A percentile compares a stretch with the other conserved stretches of the same genome.
phyloP scores from a whole-genome alignment of 2,888 invertebrate genomes.

The Plagodis pulveraria region DNA sequence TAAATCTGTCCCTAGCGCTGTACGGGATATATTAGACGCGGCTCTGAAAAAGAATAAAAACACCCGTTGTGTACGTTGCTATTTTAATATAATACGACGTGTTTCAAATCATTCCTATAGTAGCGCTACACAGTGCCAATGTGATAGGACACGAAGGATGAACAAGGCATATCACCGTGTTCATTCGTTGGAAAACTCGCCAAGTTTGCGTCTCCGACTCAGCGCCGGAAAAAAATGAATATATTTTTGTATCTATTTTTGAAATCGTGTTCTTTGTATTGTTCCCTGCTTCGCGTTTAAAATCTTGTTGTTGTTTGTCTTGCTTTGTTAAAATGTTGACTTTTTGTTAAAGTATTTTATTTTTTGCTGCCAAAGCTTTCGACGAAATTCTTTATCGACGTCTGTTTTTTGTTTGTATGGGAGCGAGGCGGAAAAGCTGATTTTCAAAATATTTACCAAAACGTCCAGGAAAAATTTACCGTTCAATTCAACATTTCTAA shows the following conservation, averaged over 20 bases:
- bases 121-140: constrained; percentile 4
- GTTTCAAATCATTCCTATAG: not conserved
- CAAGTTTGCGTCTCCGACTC: constrained; percentile 11
- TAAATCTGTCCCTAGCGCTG: too few species aligned
- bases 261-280: constrained; percentile 8
- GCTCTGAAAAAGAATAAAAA: too few species aligned
- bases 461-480: too few species aligned
- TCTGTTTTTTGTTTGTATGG: too few species aligned
- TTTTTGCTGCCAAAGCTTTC: not conserved
- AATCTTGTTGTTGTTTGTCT: constrained; percentile 3
- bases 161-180: constrained; percentile 13
- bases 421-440: too few species aligned
- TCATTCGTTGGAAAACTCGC: constrained; percentile 17
- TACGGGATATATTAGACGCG: too few species aligned
- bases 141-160: constrained; percentile 10
- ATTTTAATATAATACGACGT: too few species aligned
- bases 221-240: constrained; percentile 12
- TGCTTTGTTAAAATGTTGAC: not conserved
- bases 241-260: constrained; percentile 10
- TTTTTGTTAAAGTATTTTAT: constrained; percentile 1
- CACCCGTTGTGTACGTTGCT: too few species aligned
- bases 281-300: not conserved
- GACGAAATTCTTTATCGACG: too few species aligned
- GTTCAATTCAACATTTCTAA: too few species aligned
- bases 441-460: too few species aligned